These are phyloP conservation scores for Gymnocheta viridis DNA, from an alignment of 2,888 invertebrate genomes.

Conservation along the genomic window DNA sequence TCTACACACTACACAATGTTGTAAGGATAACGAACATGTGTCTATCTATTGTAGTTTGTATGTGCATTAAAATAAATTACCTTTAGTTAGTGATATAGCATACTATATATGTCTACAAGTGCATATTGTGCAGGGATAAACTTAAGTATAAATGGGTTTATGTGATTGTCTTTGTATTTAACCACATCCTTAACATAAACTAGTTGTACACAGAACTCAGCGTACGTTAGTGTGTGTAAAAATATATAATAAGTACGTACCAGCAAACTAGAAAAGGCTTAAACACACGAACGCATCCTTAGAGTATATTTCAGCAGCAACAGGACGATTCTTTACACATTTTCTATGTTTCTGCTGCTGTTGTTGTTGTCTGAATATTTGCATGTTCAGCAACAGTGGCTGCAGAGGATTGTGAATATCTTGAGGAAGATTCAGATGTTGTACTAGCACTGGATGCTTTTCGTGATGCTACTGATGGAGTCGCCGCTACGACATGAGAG, in stretches of 20 bases:
- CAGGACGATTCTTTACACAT: slow-evolving; percentile 76
- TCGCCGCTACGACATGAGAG: slow-evolving; percentile 6
- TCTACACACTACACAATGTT: background rate
- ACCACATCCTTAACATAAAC: slow-evolving; percentile 43
- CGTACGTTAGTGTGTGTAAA: background rate
- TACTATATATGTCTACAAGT: background rate
- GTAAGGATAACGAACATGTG: slow-evolving; percentile 22
- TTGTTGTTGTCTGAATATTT: slow-evolving; percentile 64
- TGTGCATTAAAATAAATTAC: slow-evolving; percentile 61
- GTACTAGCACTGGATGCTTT: slow-evolving; percentile 59
- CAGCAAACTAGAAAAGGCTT: slow-evolving; percentile 17
- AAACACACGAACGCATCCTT: slow-evolving; percentile 72
- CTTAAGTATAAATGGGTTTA: background rate
- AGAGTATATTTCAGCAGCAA: slow-evolving; percentile 78
- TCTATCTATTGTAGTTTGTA: slow-evolving; percentile 25
- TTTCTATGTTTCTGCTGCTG: slow-evolving; percentile 76
- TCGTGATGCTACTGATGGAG: slow-evolving; percentile 46
- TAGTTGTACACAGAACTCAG: slow-evolving; percentile 8
- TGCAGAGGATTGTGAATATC: slow-evolving; percentile 62
- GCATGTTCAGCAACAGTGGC: slow-evolving; percentile 67
- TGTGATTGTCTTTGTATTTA: slow-evolving; percentile 13
- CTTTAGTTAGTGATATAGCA: slow-evolving; percentile 37
- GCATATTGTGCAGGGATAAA: background rate
- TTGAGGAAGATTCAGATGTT: slow-evolving; percentile 63
- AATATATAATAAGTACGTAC: slow-evolving; percentile 1